Conservation (phyloP, 37 sponge, comb jelly and placozoan genomes). For the Spongilla lacustris region DNA sequence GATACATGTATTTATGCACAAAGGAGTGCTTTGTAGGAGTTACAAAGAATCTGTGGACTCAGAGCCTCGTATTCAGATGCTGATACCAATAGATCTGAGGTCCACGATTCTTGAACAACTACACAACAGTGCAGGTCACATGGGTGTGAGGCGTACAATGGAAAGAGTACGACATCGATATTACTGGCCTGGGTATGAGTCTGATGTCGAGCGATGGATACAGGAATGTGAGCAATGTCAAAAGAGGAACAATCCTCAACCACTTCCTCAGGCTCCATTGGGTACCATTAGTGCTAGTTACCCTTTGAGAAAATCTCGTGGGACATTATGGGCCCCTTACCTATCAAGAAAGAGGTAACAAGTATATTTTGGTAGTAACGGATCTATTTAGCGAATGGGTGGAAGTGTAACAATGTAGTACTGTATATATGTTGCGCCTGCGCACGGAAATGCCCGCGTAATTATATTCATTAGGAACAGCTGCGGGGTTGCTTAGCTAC, state of each 20-base stretch:
- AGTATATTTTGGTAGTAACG: constrained; percentile 26
- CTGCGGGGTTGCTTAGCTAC: too few species aligned
- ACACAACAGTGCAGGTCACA: constrained; percentile 12
- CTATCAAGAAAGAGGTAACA: neutral
- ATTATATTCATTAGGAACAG: too few species aligned
- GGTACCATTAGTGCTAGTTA: constrained; percentile 12
- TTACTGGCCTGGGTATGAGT: constrained; percentile 30
- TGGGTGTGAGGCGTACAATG: constrained; percentile 15
- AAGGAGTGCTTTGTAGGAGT: neutral
- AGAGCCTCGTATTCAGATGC: neutral
- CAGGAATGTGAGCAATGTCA: constrained; percentile 3
- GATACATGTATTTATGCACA: neutral
- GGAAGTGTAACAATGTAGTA: too few species aligned
- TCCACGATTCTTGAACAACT: constrained; percentile 1
- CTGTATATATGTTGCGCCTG: too few species aligned
- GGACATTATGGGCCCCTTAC: constrained; percentile 39
- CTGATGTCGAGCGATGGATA: neutral
- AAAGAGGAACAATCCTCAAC: constrained; percentile 13
- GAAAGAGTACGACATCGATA: constrained; percentile 6
- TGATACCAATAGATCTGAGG: neutral
- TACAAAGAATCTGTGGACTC: neutral
- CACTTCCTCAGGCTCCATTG: constrained; percentile 6
- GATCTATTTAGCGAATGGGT: constrained; percentile 34
- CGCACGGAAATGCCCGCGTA: too few species aligned
- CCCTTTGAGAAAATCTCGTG: constrained; percentile 30